Percentiles rank a stretch among this genome's conserved stretches.
Evolutionary conservation across 2,797 vertebrate species (phyloP).

Genomic region (Oophaga sylvatica): DNA sequence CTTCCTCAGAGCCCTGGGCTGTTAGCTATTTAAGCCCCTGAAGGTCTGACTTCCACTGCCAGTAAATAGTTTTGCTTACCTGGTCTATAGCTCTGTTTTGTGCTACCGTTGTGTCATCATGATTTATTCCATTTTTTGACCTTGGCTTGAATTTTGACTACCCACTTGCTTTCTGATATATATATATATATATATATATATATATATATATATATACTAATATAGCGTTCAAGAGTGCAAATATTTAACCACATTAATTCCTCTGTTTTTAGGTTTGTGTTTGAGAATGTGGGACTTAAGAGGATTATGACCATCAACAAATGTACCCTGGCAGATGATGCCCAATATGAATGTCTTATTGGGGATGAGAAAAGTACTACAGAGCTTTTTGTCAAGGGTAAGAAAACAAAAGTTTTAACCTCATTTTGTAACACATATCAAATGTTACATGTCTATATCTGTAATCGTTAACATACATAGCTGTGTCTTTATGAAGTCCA

Average conservation of each 20-base stretch:
- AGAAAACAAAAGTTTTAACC: not conserved
- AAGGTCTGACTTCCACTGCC: too few species aligned
- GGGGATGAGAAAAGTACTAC: constrained; percentile 87
- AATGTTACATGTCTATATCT: not conserved
- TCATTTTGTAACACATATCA: not conserved
- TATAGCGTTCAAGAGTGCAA: not conserved
- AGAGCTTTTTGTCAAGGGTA: constrained; percentile 89
- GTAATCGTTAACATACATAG: not conserved
- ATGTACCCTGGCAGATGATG: constrained; percentile 88
- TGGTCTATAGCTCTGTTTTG: too few species aligned
- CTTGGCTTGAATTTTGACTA: too few species aligned
- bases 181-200: too few species aligned
- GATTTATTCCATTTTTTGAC: too few species aligned
- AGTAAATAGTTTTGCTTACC: too few species aligned
- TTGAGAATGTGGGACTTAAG: constrained; percentile 87
- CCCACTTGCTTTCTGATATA: too few species aligned
- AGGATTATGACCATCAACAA: constrained; percentile 89
- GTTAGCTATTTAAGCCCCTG: too few species aligned
- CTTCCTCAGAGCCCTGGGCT: too few species aligned
- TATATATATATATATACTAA: too few species aligned
- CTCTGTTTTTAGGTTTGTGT: constrained; percentile 79
- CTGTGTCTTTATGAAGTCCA: not conserved
- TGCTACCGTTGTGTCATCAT: too few species aligned
- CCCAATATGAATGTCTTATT: constrained; percentile 84
- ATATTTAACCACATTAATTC: not conserved